phyloP scores from a whole-genome alignment of 2,797 vertebrate species.

The Melanotaenia pygmaea region DNA sequence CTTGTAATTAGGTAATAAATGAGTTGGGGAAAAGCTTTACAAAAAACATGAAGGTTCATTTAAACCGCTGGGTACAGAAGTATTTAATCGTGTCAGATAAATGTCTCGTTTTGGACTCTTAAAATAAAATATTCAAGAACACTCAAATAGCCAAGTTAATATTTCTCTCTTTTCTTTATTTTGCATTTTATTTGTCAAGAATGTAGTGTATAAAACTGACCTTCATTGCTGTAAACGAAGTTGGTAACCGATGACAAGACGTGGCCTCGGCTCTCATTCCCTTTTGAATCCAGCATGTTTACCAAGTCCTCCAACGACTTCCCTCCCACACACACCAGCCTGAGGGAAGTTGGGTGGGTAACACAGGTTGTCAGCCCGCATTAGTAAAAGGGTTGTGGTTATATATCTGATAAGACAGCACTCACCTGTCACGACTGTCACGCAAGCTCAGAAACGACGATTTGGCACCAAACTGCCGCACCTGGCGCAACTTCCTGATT shows the following conservation, averaged over 20 bases:
- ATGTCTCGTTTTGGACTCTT: no score
- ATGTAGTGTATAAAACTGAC: conserved; percentile 21
- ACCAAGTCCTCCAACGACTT: not conserved
- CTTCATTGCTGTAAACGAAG: not conserved
- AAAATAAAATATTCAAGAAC: no score
- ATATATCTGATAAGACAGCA: not conserved
- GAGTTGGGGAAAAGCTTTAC: no score
- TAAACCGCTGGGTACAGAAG: no score
- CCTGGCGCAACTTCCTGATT: conserved; percentile 48
- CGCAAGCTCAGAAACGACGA: conserved; percentile 29
- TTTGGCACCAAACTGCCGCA: not conserved
- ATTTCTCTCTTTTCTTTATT: no score
- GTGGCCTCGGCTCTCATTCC: conserved; percentile 1
- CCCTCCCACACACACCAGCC: conserved; percentile 15
- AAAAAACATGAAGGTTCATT: no score
- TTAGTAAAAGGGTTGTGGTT: not conserved
- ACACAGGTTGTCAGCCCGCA: not conserved
- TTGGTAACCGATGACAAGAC: not conserved
- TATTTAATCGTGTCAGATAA: no score
- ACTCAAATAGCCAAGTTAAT: no score
- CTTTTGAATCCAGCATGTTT: conserved; percentile 43
- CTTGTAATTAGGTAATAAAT: no score
- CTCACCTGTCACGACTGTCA: not conserved
- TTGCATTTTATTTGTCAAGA: no score
- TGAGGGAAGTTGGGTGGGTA: not conserved